Conservation (phyloP, 2,888 invertebrate genomes). For the Acronicta aceris region DNA sequence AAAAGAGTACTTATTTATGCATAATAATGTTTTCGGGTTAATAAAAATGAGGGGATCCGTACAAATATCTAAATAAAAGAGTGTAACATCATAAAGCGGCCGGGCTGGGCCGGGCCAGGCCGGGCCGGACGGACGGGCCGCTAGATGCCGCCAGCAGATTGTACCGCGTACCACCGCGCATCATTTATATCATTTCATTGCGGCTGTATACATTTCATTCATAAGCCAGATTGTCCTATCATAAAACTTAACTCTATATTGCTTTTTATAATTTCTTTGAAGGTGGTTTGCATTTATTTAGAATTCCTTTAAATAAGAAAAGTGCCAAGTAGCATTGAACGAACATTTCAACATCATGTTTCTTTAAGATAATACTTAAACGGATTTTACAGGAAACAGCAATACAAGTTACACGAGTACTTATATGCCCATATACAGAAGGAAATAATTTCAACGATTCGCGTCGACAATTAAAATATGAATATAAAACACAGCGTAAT, state of each 20-base stretch:
- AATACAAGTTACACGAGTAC: conserved; percentile 28
- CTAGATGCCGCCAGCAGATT: conserved; percentile 85
- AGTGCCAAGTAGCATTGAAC: conserved; percentile 4
- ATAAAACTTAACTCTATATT: conserved; percentile 72
- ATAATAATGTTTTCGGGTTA: conserved; percentile 84
- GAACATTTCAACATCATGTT: conserved; percentile 13
- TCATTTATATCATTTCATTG: conserved; percentile 87
- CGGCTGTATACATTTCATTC: conserved; percentile 87
- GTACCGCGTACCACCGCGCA: conserved; percentile 72
- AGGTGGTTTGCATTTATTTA: conserved; percentile 45
- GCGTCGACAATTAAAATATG: conserved; percentile 75
- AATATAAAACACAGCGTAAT: conserved; percentile 77
- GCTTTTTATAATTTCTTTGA: conserved; percentile 60
- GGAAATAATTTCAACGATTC: conserved; percentile 66
- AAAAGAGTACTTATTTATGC: conserved; percentile 85
- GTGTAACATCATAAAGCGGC: conserved; percentile 80
- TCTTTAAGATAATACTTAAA: conserved; percentile 28
- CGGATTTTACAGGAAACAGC: conserved; percentile 22
- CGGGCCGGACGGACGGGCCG: conserved; percentile 42
- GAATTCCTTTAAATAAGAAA: conserved; percentile 25
- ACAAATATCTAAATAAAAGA: conserved; percentile 87
- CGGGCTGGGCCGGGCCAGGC: conserved; percentile 58
- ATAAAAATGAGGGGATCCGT: conserved; percentile 85
- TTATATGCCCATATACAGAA: conserved; percentile 30
- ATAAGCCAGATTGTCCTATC: conserved; percentile 78